Conservation (phyloP, 1,140 invertebrate genomes). For the Nasonia giraulti region DNA sequence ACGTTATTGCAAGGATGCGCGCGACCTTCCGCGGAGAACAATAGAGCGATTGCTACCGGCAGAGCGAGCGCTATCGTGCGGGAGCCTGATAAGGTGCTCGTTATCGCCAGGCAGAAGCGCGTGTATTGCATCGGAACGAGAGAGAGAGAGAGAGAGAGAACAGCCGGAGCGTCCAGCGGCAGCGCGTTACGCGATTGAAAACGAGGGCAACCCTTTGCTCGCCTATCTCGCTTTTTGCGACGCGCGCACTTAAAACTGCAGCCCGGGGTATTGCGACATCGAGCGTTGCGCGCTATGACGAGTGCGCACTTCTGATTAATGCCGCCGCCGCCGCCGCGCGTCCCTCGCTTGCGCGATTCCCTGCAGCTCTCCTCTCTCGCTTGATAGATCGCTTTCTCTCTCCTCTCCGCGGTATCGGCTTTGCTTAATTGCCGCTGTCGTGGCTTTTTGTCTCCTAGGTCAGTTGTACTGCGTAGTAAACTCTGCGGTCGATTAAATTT, state of each 20-base stretch:
- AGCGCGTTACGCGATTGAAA: conserved; percentile 15
- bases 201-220: conserved; percentile 25
- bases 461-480: conserved; percentile 2
- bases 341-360: background rate
- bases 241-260: background rate
- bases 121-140: background rate
- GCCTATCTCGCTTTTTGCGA: background rate
- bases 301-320: background rate
- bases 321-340: no score
- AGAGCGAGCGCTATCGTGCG: conserved; percentile 45
- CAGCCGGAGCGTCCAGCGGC: background rate
- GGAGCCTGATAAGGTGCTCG: conserved; percentile 50
- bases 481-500: background rate
- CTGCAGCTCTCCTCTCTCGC: background rate
- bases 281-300: background rate
- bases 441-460: conserved; percentile 17
- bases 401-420: background rate
- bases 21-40: conserved; percentile 52
- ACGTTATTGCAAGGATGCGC: conserved; percentile 41
- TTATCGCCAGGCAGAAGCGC: background rate
- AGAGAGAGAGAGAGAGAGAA: background rate
- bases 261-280: no score
- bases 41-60: conserved; percentile 56
- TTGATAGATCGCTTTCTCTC: background rate
- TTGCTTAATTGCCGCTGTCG: background rate